phyloP scores from a whole-genome alignment of 2,113 vertebrate species.

The Corydoras maculifer region DNA sequence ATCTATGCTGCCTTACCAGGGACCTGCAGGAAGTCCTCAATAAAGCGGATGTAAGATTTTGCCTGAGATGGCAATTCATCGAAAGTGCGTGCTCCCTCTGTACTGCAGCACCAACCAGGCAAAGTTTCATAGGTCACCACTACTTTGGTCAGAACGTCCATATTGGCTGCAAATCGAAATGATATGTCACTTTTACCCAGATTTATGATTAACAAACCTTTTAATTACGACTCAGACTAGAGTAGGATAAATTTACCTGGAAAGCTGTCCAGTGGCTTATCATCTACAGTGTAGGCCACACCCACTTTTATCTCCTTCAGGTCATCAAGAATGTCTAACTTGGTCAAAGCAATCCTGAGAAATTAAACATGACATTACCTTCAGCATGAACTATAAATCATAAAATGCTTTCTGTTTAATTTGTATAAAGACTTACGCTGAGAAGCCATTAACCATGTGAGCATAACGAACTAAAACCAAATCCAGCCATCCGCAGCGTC shows the following conservation, averaged over 20 bases:
- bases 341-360: slow-evolving; percentile 69
- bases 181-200: not conserved
- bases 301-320: slow-evolving; percentile 72
- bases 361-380: not conserved
- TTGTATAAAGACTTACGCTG: slow-evolving; percentile 57
- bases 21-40: slow-evolving; percentile 67
- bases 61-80: slow-evolving; percentile 63
- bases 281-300: slow-evolving; percentile 64
- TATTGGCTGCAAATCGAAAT: slow-evolving; percentile 59
- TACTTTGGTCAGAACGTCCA: slow-evolving; percentile 68
- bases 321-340: slow-evolving; percentile 71
- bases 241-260: slow-evolving; percentile 54
- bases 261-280: slow-evolving; percentile 64
- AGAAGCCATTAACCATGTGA: slow-evolving; percentile 77
- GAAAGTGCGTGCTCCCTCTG: slow-evolving; percentile 60
- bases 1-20: slow-evolving; percentile 55
- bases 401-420: not conserved
- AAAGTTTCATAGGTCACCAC: slow-evolving; percentile 64
- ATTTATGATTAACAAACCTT: not conserved
- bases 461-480: slow-evolving; percentile 73
- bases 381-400: not conserved
- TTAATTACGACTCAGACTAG: not conserved
- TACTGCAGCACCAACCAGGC: slow-evolving; percentile 69
- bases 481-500: slow-evolving; percentile 83
- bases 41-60: slow-evolving; percentile 65